Base-by-base conservation (phyloP, 2,797 vertebrate species). In the Myotis daubentonii region DNA sequence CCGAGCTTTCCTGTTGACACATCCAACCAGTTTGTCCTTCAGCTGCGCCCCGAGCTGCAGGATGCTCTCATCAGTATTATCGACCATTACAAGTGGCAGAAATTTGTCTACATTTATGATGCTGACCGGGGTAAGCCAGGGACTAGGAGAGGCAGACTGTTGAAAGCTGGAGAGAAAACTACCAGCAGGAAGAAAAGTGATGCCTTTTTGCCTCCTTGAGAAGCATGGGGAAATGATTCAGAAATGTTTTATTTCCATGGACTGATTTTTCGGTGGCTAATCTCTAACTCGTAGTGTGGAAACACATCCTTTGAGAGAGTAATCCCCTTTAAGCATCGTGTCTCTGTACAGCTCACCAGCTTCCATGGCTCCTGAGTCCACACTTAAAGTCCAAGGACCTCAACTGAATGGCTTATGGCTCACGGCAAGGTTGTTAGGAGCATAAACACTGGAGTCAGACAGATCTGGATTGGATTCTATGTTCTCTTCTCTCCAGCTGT, bases 101-200 rank as follows among this genome's bases (percentile, higher is more conserved):
- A 99, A 98, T 99, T 99, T 72, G 99, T 99, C 98, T 99, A 99
- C 98, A 99, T 99, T 98, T 99, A 99, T 97, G 99, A 99, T 71
- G 99, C 99, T 1, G 99, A 99, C 97, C 98, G 99, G 95, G 99
- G 99, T 99, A 97, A 98, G 98, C 93, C 36, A 90, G 33, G 17
- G 60, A 9, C 38, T 90, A 79, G 17, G 13, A 87, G 28, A 55
- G 62, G 55, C 23, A 75, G 19, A 66, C n/a, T 51, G 16, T 19
- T 71, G 47, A 89, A 70, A 11, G 20, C 76, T 49, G 53, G 55
- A 71, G 76, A 94, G 83, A 87, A 80, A 84, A 86, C 36, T 68
- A 41, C 20, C 41, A n/a, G 8, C 30, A 41, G 76, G 28, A 89
- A 47, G 20, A 60, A 74, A 49, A 85, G 53, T 13, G 23, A 80